Evolutionary conservation across 2,888 invertebrate genomes (phyloP).

Genomic region (Metacarcinus magister): DNA sequence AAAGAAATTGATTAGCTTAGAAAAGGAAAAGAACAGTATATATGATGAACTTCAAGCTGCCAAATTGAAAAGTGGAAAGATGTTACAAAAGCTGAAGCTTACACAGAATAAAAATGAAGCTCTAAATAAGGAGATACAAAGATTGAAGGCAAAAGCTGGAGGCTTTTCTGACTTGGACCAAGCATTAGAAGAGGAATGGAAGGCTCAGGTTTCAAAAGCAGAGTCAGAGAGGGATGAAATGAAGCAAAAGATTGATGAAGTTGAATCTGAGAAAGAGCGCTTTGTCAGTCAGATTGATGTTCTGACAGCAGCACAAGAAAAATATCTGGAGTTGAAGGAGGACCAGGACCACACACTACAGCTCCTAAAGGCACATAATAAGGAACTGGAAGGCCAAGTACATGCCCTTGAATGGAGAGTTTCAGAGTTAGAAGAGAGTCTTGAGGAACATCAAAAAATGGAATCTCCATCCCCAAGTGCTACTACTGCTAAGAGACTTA

Average conservation of each 20-base stretch:
- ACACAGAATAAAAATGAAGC: conserved; percentile 88
- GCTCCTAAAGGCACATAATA: conserved; percentile 89
- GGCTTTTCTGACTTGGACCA: conserved; percentile 88
- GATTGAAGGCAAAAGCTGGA: conserved; percentile 83
- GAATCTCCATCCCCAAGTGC: background rate
- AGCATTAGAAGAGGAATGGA: conserved; percentile 91
- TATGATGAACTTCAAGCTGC: conserved; percentile 88
- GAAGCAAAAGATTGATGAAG: conserved; percentile 88
- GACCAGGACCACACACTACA: conserved; percentile 91
- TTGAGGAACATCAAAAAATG: background rate
- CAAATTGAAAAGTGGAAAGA: conserved; percentile 90
- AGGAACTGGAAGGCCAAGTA: conserved; percentile 89
- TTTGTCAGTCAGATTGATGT: conserved; percentile 90
- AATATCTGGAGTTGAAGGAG: conserved; percentile 92
- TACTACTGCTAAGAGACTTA: background rate
- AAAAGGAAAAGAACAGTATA: conserved; percentile 84
- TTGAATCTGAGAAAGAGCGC: conserved; percentile 89
- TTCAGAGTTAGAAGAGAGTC: conserved; percentile 81
- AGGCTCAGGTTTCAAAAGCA: conserved; percentile 87
- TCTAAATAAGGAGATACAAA: conserved; percentile 83
- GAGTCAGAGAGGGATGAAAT: conserved; percentile 87
- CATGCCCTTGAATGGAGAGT: conserved; percentile 84
- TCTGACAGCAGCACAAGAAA: conserved; percentile 90
- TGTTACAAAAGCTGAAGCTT: conserved; percentile 93
- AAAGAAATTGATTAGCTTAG: conserved; percentile 77